Evolutionary conservation across 2,113 vertebrate species (phyloP).

Genomic region (Apus apus): DNA sequence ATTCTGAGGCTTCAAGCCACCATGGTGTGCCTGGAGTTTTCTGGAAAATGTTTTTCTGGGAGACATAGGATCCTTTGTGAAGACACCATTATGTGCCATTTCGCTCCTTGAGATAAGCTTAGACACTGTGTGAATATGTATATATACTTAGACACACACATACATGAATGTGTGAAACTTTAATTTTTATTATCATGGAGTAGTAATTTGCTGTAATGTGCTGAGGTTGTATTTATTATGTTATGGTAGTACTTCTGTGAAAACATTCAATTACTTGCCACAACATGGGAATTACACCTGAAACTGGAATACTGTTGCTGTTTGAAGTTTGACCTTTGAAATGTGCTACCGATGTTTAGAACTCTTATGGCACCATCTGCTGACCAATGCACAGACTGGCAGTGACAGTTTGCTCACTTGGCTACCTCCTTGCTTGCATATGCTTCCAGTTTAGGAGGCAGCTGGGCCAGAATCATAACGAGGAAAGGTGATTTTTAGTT

Average conservation of each 20-base stretch:
- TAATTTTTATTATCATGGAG: not conserved
- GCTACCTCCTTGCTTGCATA: not conserved
- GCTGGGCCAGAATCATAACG: not conserved
- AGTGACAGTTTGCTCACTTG: not conserved
- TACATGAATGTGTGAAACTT: not conserved
- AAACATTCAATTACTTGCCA: not conserved
- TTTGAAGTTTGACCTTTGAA: not conserved
- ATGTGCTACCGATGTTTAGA: not conserved
- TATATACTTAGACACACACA: fast-evolving
- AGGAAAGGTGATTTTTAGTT: not conserved
- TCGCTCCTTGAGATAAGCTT: not conserved
- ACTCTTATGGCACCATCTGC: constrained; percentile 56
- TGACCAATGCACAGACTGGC: not conserved
- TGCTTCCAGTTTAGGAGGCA: not conserved
- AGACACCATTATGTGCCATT: not conserved
- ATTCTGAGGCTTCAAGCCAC: not conserved
- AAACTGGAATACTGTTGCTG: not conserved
- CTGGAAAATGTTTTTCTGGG: not conserved
- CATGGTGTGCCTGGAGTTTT: not conserved
- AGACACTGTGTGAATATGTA: fast-evolving
- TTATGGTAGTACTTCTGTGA: not conserved
- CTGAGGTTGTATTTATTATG: not conserved
- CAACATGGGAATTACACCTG: not conserved
- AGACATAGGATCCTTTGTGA: not conserved
- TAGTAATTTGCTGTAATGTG: not conserved